A percentile compares a stretch with the other conserved stretches of the same genome.
phyloP scores from a whole-genome alignment of 2,888 invertebrate species.

The Drosophila yooni region DNA sequence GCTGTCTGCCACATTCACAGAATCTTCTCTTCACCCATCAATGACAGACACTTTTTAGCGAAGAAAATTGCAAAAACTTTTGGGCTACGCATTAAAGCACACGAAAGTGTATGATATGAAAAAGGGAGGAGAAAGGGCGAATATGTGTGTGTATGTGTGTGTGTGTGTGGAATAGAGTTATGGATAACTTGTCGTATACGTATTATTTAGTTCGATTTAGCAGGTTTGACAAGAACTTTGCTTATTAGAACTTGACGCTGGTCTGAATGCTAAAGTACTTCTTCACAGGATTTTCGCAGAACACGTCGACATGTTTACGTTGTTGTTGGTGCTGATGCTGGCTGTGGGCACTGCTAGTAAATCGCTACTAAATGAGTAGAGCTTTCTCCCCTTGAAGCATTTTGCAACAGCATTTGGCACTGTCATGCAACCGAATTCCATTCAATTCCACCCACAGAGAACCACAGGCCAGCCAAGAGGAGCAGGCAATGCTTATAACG shows the following conservation, averaged over 20 bases:
- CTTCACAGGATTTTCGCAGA: constrained; percentile 12
- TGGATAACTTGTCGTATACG: constrained; percentile 10
- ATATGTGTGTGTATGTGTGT: background rate
- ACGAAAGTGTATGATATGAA: background rate
- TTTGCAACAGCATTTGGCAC: constrained; percentile 64
- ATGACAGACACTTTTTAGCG: constrained; percentile 37
- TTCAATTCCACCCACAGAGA: background rate
- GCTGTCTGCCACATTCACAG: constrained; percentile 13
- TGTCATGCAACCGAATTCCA: constrained; percentile 6
- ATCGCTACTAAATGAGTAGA: constrained; percentile 64
- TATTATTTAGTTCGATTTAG: constrained; percentile 6
- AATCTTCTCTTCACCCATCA: constrained; percentile 25
- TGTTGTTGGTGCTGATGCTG: constrained; percentile 4
- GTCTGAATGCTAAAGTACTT: constrained; percentile 38
- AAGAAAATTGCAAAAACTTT: constrained; percentile 32
- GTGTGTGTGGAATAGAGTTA: constrained; percentile 3
- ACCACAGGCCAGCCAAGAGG: background rate
- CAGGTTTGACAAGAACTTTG: constrained; percentile 27
- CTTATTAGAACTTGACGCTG: constrained; percentile 45
- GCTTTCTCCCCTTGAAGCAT: constrained; percentile 26
- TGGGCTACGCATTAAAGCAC: constrained; percentile 11
- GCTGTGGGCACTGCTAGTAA: constrained; percentile 28
- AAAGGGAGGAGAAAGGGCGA: background rate
- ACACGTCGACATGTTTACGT: constrained; percentile 13
- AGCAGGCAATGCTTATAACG: background rate